Evolutionary conservation across 1,140 invertebrate genomes (phyloP), one percentile per base, ranked within the genome.

Genomic region (Mya arenaria): DNA sequence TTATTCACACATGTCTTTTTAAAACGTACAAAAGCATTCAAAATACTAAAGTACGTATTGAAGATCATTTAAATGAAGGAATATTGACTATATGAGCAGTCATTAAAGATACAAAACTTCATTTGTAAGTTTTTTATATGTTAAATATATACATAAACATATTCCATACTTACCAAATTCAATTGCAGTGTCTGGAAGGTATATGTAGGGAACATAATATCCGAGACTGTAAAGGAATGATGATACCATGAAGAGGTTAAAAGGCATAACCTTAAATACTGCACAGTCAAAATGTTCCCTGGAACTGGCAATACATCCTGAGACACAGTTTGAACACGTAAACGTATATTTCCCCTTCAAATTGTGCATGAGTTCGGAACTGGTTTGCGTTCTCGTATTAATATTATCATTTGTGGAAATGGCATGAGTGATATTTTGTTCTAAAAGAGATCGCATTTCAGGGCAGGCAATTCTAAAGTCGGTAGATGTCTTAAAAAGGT

Each of bases 191-290:
- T 78, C 74, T 23, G 74, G 74, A 4, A 78, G 74, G 39, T 65
- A 78, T 34, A 78, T 32, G 30, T 78, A 78, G 2, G 74, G 74
- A 17, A 78, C n/a, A 78, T 78, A 78, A 23, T 78, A 78, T 28
- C 74, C 74, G 2, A 78, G 23, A 55, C 56, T 44, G 44, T 78
- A 78, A 4, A 78, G 39, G 19, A 66, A 52, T n/a, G 74, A 66
- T 23, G 74, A 78, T 34, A 66, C 37, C 17, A 78, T 15, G 66
- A 78, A 78, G 28, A 78, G 25, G 17, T n/a, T 25, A 36, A 62
- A 78, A 37, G 44, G 30, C 8, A 66, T 41, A 62, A 66, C 66
- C 23, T 23, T 63, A n/a, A 78, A 78, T 2, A 66, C 52, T 15
- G 28, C 32, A 28, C 52, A 15, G 28, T 66, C 32, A 44, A 78